These are phyloP conservation scores for Spea bombifrons DNA, from an alignment of 2,113 vertebrate genomes.

Conservation along the genomic window DNA sequence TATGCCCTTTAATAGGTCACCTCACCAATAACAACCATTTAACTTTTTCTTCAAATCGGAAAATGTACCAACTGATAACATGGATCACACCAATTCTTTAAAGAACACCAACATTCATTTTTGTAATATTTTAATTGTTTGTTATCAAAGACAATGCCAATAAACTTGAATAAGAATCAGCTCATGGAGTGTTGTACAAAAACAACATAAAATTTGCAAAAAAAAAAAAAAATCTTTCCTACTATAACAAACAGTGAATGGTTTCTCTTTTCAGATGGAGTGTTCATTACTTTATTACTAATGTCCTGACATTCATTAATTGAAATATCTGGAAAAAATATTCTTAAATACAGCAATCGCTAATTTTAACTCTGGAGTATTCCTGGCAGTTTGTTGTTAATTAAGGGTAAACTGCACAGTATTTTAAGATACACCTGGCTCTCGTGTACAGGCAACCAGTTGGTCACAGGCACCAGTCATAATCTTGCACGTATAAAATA, in stretches of 20 bases:
- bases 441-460: conserved; percentile 69
- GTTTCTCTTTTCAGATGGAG: conserved; percentile 66
- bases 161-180: conserved; percentile 73
- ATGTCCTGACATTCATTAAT: conserved; percentile 59
- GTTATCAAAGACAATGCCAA: conserved; percentile 88
- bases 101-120: conserved; percentile 54
- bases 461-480: conserved; percentile 79
- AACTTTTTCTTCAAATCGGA: no score
- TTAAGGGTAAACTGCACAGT: conserved; percentile 62
- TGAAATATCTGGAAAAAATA: conserved; percentile 64
- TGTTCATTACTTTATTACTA: conserved; percentile 71
- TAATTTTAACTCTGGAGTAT: conserved; percentile 60
- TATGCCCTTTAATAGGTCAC: no score
- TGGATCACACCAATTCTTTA: no score
- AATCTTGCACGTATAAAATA: conserved; percentile 72
- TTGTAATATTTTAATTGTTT: conserved; percentile 67
- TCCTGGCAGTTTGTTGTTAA: conserved; percentile 60
- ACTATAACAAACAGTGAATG: conserved; percentile 65
- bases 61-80: no score
- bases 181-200: conserved; percentile 65
- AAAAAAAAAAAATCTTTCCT: conserved; percentile 53
- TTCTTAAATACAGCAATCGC: conserved; percentile 34
- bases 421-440: conserved; percentile 60
- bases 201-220: conserved; percentile 52
- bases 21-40: no score